Evolutionary conservation across 2,797 vertebrate genomes (phyloP).

Genomic region (Malurus splendens): DNA sequence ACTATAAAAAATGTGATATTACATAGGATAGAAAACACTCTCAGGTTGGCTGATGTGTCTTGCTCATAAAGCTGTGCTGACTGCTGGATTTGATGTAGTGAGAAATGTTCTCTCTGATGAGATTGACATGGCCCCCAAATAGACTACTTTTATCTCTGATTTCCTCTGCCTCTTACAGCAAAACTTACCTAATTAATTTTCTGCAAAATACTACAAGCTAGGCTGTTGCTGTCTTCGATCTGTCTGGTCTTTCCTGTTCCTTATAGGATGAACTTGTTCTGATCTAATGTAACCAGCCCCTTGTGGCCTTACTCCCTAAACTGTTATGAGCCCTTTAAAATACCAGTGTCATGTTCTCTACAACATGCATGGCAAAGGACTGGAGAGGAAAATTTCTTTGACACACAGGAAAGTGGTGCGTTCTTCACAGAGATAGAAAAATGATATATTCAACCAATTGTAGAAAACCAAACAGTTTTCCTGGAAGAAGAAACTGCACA

Average conservation of each 20-base stretch:
- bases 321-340: not conserved
- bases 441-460: not conserved
- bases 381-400: not conserved
- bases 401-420: not conserved
- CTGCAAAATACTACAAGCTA: not conserved
- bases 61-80: not conserved
- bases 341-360: not conserved
- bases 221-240: not conserved
- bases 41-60: not conserved
- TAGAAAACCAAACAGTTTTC: not conserved
- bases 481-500: not conserved
- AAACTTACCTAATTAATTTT: not conserved
- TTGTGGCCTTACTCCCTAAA: not conserved
- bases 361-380: not conserved
- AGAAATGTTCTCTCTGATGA: not conserved
- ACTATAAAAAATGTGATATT: not conserved
- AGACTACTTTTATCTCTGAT: not conserved
- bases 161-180: not conserved
- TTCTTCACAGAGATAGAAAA: not conserved
- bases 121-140: not conserved
- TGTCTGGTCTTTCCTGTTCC: not conserved
- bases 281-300: accelerated
- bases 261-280: not conserved
- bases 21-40: not conserved
- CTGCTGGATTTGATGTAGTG: not conserved